Evolutionary conservation across 2,888 invertebrate species (phyloP).

Genomic region (Phyto melanocephala): DNA sequence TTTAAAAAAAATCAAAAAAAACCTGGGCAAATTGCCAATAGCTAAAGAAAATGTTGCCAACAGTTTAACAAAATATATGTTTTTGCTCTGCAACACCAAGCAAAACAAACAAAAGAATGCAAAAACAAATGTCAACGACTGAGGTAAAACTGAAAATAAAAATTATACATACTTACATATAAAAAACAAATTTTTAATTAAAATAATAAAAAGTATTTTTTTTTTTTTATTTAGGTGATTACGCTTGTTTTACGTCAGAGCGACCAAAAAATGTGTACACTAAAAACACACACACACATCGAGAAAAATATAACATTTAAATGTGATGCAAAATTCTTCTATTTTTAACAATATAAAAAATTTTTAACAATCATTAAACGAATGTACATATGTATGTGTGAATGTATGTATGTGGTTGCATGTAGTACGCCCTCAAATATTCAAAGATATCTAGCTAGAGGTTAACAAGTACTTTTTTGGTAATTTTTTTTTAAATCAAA

Average conservation of each 20-base stretch:
- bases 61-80: not conserved
- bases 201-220: slow-evolving; percentile 17
- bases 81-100: slow-evolving; percentile 9
- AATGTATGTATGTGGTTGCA: not conserved
- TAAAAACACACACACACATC: not conserved
- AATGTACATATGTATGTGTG: too few relatives aligned
- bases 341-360: slow-evolving; percentile 33
- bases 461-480: slow-evolving; percentile 16
- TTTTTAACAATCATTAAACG: not conserved
- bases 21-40: slow-evolving; percentile 36
- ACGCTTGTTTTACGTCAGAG: slow-evolving; percentile 9
- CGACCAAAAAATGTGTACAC: not conserved
- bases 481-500: not conserved
- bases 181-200: not conserved
- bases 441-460: not conserved
- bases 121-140: slow-evolving; percentile 55
- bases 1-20: not conserved
- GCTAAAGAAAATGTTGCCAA: slow-evolving; percentile 32
- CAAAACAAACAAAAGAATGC: not conserved
- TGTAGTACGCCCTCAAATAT: not conserved
- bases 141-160: slow-evolving; percentile 11
- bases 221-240: slow-evolving; percentile 30
- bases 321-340: slow-evolving; percentile 24
- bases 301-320: too few relatives aligned
- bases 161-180: not conserved